Base-by-base conservation (phyloP, 2,113 vertebrate genomes). In the Nycticebus coucang region DNA sequence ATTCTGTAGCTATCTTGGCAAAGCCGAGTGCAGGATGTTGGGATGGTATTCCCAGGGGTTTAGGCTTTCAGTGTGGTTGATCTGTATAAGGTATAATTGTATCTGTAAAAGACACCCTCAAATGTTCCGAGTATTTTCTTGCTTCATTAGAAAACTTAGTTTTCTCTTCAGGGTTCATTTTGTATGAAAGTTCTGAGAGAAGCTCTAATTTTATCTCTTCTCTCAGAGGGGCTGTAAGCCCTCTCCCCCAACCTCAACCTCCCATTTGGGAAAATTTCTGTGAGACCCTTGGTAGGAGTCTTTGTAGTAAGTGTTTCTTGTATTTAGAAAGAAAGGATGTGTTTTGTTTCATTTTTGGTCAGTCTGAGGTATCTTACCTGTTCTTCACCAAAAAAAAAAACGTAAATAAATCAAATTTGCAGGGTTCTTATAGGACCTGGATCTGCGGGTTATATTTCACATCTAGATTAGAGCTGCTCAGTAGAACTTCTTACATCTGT, bases 201-300 rank as follows among this genome's bases (percentile, higher is more conserved):
- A 74, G 22, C 45, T 2, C 57, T 12, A 1, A 11, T 9, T 45
- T 35, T 75, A 28, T 13, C 41, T 15, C 41, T 26, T 72, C 17
- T 26, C 17, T 26, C 1, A 11, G 41, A 59, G 30, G 28, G 57
- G 15, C 0, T 7, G 1, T 9, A 50, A 50, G 5, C 5, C 1
- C 7, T 24, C 60, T 7, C 12, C 0, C 0, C 12, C 9, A 37
- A 30, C 2, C 1, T 0, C 37, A 4, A 1, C 8, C 79, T 21
- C 24, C 4, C 10, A 1, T 21, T 13, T 0, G 17, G 30, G 45
- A 26, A 35, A 19, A 41, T 21, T 10, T 0, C 55, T 1, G 5
- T 5, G 57, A 5, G 28, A 3, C 37, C 30, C 28, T 30, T 8
- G 37, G 2, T 45, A 28, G 57, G 57, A 9, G 3, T 69, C 53